Evolutionary conservation across 2,797 vertebrate genomes (phyloP).

Genomic region (Neosilurus hyrtlii): DNA sequence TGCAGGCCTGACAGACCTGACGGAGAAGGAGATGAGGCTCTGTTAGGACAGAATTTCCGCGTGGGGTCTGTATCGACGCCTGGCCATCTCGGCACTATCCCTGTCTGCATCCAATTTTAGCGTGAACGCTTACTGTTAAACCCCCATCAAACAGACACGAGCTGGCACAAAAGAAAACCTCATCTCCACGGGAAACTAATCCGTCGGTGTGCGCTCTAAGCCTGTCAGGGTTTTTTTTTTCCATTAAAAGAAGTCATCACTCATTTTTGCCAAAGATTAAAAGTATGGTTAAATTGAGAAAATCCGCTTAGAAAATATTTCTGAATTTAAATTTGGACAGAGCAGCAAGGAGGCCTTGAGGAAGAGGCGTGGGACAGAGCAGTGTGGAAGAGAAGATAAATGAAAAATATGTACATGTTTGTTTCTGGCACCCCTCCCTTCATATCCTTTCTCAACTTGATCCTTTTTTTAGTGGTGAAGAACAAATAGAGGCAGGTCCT

Average conservation of each 20-base stretch:
- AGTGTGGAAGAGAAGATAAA: constrained; percentile 74
- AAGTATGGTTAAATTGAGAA: constrained; percentile 99
- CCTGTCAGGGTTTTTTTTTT: constrained; percentile 87
- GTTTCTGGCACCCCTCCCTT: constrained; percentile 66
- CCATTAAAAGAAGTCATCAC: constrained; percentile 99
- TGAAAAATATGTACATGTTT: constrained; percentile 72
- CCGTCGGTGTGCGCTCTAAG: constrained; percentile 94
- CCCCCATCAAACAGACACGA: constrained; percentile 99
- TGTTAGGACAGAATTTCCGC: constrained; percentile 77
- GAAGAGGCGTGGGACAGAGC: constrained; percentile 18
- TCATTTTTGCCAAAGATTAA: constrained; percentile 99
- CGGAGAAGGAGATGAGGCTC: constrained; percentile 64
- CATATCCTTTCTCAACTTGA: constrained; percentile 54
- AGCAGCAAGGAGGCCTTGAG: constrained; percentile 56
- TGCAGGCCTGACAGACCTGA: constrained; percentile 72
- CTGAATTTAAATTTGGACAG: constrained; percentile 92
- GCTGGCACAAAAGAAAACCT: constrained; percentile 95
- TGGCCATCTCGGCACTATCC: constrained; percentile 94
- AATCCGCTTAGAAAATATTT: constrained; percentile 94
- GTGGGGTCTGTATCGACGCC: constrained; percentile 92
- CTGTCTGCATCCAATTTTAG: constrained; percentile 98
- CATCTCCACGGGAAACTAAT: constrained; percentile 99
- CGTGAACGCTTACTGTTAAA: constrained; percentile 96
- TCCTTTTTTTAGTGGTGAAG: constrained; percentile 13
- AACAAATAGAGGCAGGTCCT: constrained; percentile 40